Percentiles rank a stretch among this genome's conserved stretches.
phyloP scores from a whole-genome alignment of 2,113 vertebrate genomes.

The Bubo blakistoni region DNA sequence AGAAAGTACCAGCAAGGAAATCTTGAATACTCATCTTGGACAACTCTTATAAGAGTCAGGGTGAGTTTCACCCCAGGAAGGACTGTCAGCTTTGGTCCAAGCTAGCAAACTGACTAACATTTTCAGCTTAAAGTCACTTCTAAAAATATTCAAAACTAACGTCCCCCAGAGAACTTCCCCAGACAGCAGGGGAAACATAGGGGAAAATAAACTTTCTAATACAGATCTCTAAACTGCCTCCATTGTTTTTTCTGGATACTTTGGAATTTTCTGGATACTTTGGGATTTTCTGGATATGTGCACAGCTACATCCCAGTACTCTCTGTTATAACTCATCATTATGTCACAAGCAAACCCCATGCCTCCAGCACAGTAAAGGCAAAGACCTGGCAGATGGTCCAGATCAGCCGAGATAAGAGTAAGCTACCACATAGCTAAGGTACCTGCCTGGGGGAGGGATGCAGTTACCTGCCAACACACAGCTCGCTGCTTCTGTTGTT shows the following conservation, averaged over 20 bases:
- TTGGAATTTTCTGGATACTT: neutral
- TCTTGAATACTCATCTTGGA: neutral
- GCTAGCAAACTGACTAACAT: neutral
- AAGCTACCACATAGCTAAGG: neutral
- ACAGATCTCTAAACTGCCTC: neutral
- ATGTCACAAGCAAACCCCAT: neutral
- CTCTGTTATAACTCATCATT: neutral
- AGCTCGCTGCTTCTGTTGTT: neutral
- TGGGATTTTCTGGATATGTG: neutral
- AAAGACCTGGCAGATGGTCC: slow-evolving; percentile 5
- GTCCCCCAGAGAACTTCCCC: neutral
- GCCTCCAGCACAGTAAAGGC: neutral
- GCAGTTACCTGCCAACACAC: neutral
- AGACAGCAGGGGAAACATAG: neutral
- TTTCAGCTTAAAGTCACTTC: neutral
- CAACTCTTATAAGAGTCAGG: neutral
- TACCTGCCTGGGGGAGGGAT: neutral
- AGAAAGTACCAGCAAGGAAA: neutral
- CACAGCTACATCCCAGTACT: neutral
- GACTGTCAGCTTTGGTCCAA: neutral
- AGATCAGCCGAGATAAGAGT: slow-evolving; percentile 21
- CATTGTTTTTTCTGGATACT: neutral
- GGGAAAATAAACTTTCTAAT: neutral
- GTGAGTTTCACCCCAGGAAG: neutral
- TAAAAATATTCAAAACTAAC: neutral